phyloP scores from a whole-genome alignment of 2,113 vertebrate genomes.

The Spermophilus dauricus region DNA sequence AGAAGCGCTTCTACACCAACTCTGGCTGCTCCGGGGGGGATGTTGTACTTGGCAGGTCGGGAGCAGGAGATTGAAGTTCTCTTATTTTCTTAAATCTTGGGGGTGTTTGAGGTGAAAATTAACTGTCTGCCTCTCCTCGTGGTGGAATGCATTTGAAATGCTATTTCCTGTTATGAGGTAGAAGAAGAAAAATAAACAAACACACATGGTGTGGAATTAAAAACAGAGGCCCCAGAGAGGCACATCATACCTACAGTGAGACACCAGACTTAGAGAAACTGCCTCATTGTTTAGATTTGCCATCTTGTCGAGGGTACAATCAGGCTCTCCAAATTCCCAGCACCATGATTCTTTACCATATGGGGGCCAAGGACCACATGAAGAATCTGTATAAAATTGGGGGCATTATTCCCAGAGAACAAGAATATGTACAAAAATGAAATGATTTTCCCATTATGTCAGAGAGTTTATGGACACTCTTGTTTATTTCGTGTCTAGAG shows the following conservation, averaged over 20 bases:
- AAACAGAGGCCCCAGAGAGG: background rate
- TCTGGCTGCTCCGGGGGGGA: background rate
- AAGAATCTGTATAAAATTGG: background rate
- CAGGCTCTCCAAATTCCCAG: background rate
- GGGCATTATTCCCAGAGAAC: background rate
- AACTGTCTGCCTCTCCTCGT: conserved; percentile 18
- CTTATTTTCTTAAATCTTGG: background rate
- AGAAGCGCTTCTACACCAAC: background rate
- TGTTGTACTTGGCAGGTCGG: background rate
- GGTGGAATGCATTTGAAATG: conserved; percentile 56
- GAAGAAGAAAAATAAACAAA: conserved; percentile 64
- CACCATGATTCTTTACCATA: background rate
- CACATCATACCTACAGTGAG: background rate
- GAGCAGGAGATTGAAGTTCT: background rate
- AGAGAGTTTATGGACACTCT: background rate
- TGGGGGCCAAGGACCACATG: background rate
- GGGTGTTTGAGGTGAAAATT: conserved; percentile 59
- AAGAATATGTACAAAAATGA: background rate
- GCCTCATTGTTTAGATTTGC: background rate
- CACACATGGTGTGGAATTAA: conserved; percentile 22
- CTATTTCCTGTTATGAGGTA: conserved; percentile 1
- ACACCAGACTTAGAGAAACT: background rate
- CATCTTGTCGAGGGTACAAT: background rate
- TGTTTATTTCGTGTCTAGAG: background rate
- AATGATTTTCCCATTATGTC: conserved; percentile 4